Evolutionary conservation across 2,113 vertebrate genomes (phyloP).

Genomic region (Oreotrochilus melanogaster): DNA sequence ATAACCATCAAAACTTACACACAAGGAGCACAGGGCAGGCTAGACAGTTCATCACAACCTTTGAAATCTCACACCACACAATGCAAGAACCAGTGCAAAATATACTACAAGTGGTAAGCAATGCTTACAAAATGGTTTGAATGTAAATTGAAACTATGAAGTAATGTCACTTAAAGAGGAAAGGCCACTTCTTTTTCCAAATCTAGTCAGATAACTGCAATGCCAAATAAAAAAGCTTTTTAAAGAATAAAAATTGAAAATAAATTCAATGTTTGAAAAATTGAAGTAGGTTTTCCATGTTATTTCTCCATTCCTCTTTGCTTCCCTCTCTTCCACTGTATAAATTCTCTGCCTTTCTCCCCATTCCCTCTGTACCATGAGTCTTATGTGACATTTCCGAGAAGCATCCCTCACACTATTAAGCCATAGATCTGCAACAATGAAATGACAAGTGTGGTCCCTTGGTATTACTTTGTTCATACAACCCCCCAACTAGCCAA

Average conservation of each 20-base stretch:
- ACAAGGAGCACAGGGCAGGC: not conserved
- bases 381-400: not conserved
- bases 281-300: not conserved
- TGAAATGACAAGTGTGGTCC: not conserved
- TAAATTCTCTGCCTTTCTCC: not conserved
- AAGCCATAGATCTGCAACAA: not conserved
- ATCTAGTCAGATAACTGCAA: not conserved
- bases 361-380: not conserved
- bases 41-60: not conserved
- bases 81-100: conserved; percentile 7
- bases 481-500: not conserved
- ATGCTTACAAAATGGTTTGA: conserved; percentile 73
- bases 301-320: not conserved
- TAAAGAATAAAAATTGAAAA: not conserved
- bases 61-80: conserved; percentile 47
- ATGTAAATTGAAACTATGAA: not conserved
- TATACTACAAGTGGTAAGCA: not conserved
- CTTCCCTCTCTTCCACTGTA: not conserved
- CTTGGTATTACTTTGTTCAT: not conserved
- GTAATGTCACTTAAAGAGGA: not conserved
- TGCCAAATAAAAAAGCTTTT: not conserved
- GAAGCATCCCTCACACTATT: not conserved
- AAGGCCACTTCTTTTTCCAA: not conserved
- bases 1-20: not conserved
- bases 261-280: not conserved